Conservation (phyloP, 2,888 invertebrate genomes). For the Stenodema calcarata region DNA sequence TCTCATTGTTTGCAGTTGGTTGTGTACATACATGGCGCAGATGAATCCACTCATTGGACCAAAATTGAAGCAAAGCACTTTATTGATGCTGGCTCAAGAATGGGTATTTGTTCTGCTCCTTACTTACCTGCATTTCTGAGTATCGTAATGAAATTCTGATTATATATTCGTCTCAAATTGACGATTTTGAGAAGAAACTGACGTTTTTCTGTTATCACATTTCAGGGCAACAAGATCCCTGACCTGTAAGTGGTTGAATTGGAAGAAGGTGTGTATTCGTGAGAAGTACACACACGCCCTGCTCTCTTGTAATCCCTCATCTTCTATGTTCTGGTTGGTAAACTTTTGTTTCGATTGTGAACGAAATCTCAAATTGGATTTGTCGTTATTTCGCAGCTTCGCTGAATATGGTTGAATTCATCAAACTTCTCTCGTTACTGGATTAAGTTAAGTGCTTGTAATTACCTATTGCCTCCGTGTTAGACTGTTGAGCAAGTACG, state of each 20-base stretch:
- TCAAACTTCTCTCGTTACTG: too few species aligned
- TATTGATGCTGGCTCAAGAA: slow-evolving; percentile 77
- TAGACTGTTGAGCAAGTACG: too few species aligned
- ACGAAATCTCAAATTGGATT: too few species aligned
- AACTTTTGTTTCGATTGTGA: too few species aligned
- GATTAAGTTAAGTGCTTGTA: too few species aligned
- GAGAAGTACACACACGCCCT: not conserved
- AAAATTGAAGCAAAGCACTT: slow-evolving; percentile 72
- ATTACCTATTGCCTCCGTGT: too few species aligned
- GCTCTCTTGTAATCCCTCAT: not conserved
- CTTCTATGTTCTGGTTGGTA: not conserved
- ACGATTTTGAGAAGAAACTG: not conserved
- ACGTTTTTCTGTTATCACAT: not conserved
- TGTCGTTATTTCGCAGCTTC: too few species aligned
- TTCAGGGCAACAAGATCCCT: slow-evolving; percentile 23
- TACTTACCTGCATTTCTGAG: too few species aligned
- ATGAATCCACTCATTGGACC: slow-evolving; percentile 93
- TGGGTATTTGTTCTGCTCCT: slow-evolving; percentile 73
- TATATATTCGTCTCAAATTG: too few species aligned
- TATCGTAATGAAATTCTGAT: too few species aligned
- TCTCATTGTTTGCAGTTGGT: slow-evolving; percentile 69
- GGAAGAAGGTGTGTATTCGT: not conserved
- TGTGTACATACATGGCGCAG: slow-evolving; percentile 90
- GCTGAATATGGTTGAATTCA: too few species aligned
- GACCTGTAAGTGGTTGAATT: not conserved